Evolutionary conservation across 2,797 vertebrate species (phyloP).

Genomic region (Schizothorax lantsangensis): DNA sequence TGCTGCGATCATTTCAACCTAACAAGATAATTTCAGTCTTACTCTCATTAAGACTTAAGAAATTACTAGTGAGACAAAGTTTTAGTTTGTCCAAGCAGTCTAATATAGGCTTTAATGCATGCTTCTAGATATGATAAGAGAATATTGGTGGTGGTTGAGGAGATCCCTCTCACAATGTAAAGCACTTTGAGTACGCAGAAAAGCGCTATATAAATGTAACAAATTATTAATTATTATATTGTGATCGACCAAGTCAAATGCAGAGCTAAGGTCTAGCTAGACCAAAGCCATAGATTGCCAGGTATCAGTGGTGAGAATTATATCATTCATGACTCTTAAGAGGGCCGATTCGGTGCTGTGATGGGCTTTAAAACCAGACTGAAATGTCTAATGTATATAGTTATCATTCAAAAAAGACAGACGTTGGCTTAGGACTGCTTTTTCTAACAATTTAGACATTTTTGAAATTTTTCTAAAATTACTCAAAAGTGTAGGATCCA

Average conservation of each 20-base stretch:
- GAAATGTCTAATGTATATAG: background rate
- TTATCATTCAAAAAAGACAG: background rate
- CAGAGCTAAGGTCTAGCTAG: background rate
- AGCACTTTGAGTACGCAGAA: too few relatives aligned
- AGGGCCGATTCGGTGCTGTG: background rate
- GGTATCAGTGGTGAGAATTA: background rate
- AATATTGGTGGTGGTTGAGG: background rate
- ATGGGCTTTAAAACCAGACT: background rate
- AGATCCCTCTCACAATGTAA: too few relatives aligned
- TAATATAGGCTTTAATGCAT: background rate
- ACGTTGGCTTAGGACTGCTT: background rate
- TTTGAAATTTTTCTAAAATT: too few relatives aligned
- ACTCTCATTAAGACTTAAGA: background rate
- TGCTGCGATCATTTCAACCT: background rate
- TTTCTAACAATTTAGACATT: background rate
- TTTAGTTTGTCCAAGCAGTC: background rate
- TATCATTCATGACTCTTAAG: background rate
- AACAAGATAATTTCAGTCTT: background rate
- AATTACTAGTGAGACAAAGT: background rate
- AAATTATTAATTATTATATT: too few relatives aligned
- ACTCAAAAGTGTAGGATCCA: background rate
- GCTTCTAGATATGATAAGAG: background rate
- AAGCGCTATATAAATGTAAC: too few relatives aligned
- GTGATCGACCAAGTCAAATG: background rate
- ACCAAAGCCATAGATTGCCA: background rate